Percentiles rank a stretch among this genome's conserved stretches.
Evolutionary conservation across 2,797 vertebrate species (phyloP).

Genomic region (Myripristis jacobus): DNA sequence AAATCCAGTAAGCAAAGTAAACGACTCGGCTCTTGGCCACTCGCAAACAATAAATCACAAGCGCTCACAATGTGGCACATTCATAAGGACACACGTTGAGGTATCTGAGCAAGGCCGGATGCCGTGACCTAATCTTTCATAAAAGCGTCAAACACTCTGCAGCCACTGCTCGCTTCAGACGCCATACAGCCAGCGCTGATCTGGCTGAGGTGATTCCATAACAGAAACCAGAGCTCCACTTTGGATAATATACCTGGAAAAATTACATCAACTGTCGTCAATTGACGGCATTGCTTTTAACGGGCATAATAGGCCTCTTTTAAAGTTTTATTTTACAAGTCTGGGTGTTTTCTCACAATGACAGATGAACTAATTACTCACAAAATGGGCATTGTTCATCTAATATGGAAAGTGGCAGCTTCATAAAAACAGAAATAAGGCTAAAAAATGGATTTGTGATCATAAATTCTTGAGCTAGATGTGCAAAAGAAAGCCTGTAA

Average conservation of each 20-base stretch:
- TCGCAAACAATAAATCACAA: conserved; percentile 26
- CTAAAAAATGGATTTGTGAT: not conserved
- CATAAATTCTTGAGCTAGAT: not conserved
- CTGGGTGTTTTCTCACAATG: conserved; percentile 7
- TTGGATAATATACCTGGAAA: conserved; percentile 53
- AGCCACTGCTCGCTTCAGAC: not conserved
- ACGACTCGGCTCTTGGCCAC: conserved; percentile 24
- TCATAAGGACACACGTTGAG: conserved; percentile 8
- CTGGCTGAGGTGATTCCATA: conserved; percentile 6
- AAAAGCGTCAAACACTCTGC: conserved; percentile 32
- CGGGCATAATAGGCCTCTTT: conserved; percentile 26
- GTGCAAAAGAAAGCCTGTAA: too few relatives aligned
- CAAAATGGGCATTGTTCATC: not conserved
- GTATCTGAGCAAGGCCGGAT: conserved; percentile 10
- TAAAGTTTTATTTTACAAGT: conserved; percentile 23
- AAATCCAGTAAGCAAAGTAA: conserved; percentile 16
- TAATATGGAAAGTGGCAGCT: conserved; percentile 12
- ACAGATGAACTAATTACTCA: conserved; percentile 23
- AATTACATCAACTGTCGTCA: conserved; percentile 33
- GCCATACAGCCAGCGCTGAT: not conserved
- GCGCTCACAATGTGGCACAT: conserved; percentile 27
- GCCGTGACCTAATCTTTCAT: conserved; percentile 50
- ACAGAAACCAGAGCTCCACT: conserved; percentile 40
- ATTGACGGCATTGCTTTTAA: not conserved
- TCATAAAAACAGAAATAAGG: not conserved